Evolutionary conservation across 2,797 vertebrate species (phyloP).

Genomic region (Notoglanidium macrostoma): DNA sequence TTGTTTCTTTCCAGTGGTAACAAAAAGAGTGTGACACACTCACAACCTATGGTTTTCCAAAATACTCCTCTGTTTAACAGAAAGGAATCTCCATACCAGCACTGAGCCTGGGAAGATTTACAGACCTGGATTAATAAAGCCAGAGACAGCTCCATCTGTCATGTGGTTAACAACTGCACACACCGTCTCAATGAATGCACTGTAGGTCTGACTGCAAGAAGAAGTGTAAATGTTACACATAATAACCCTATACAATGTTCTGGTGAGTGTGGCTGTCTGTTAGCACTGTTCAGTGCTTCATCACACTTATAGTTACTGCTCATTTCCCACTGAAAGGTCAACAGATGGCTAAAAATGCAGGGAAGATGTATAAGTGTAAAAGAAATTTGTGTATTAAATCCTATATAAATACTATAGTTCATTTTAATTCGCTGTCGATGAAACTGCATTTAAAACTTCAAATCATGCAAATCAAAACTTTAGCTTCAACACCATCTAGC

Average conservation of each 20-base stretch:
- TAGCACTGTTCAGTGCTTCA: conserved; percentile 1
- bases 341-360: neutral
- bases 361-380: neutral
- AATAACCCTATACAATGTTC: conserved; percentile 19
- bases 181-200: conserved; percentile 22
- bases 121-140: conserved; percentile 31
- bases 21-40: neutral
- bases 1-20: conserved; percentile 8
- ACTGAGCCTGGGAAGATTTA: neutral
- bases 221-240: conserved; percentile 31
- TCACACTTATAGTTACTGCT: conserved; percentile 21
- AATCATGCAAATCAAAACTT: neutral
- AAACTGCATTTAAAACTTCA: neutral
- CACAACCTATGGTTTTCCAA: neutral
- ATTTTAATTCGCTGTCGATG: neutral
- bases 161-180: conserved; percentile 33
- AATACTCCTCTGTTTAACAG: conserved; percentile 24
- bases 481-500: neutral
- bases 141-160: conserved; percentile 25
- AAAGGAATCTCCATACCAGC: neutral
- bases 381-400: neutral
- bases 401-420: neutral
- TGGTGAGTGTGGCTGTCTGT: conserved; percentile 8
- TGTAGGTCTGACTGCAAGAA: conserved; percentile 22
- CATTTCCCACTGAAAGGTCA: conserved; percentile 20